Evolutionary conservation across 2,797 vertebrate species (phyloP).

Genomic region (Pogonophryne albipinna): DNA sequence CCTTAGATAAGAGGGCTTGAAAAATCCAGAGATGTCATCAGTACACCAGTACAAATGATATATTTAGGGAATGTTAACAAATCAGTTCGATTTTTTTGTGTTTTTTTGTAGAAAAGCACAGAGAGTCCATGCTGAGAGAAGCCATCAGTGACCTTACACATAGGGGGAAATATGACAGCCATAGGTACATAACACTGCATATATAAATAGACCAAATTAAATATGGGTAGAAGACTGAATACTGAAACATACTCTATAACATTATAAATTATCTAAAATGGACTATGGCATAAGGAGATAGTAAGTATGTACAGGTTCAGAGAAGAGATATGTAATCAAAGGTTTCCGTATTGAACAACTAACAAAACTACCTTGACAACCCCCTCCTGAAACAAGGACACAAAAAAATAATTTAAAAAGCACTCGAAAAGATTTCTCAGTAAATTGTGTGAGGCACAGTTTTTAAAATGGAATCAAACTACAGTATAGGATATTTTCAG

Average conservation of each 20-base stretch:
- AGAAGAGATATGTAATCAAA: constrained; percentile 69
- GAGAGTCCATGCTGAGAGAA: constrained; percentile 55
- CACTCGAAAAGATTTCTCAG: constrained; percentile 77
- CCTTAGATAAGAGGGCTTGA: constrained; percentile 53
- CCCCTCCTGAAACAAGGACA: constrained; percentile 61
- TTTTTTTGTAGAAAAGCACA: constrained; percentile 65
- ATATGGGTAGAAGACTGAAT: constrained; percentile 94
- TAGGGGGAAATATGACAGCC: constrained; percentile 52
- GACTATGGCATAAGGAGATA: constrained; percentile 78
- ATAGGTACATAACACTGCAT: constrained; percentile 91
- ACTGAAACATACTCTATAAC: constrained; percentile 91
- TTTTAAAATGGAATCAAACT: constrained; percentile 84
- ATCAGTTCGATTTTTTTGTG: constrained; percentile 28
- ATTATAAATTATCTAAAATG: constrained; percentile 87
- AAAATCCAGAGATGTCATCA: constrained; percentile 60
- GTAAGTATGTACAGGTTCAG: constrained; percentile 81
- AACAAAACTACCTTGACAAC: constrained; percentile 64
- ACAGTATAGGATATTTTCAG: constrained; percentile 83
- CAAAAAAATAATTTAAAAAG: constrained; percentile 84
- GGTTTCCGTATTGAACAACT: constrained; percentile 68
- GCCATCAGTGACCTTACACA: constrained; percentile 76
- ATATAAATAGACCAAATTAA: constrained; percentile 97
- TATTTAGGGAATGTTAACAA: constrained; percentile 83
- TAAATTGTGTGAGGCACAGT: constrained; percentile 80
- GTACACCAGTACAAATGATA: constrained; percentile 70